phyloP scores from a whole-genome alignment of 2,888 invertebrate species.

The Aporophyla nigra region DNA sequence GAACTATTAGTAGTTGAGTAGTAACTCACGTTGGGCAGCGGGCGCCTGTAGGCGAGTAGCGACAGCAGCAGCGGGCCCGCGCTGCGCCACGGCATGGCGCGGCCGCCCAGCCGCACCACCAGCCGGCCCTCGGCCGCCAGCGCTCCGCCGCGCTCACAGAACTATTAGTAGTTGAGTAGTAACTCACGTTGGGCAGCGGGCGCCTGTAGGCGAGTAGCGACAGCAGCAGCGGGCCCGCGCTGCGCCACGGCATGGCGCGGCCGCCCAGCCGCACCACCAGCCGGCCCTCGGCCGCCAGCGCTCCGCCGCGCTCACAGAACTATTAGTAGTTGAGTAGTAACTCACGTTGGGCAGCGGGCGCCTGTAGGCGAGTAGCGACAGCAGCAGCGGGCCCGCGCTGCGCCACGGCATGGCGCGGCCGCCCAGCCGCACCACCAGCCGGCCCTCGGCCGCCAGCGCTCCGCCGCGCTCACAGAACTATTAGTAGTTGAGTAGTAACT shows the following conservation, averaged over 20 bases:
- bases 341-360: no score
- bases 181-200: conserved; percentile 94
- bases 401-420: conserved; percentile 70
- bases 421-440: conserved; percentile 95
- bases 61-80: no score
- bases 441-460: conserved; percentile 94
- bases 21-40: no score
- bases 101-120: no score
- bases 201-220: conserved; percentile 96
- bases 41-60: no score
- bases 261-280: conserved; percentile 96
- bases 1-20: no score
- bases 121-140: no score
- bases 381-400: conserved; percentile 95
- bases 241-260: conserved; percentile 97
- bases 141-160: not conserved
- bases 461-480: conserved; percentile 92
- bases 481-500: no score
- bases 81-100: no score
- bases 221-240: conserved; percentile 97
- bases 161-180: not conserved
- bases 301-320: conserved; percentile 93
- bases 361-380: no score
- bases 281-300: conserved; percentile 95
- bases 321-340: no score